These are phyloP conservation scores for Pocillopora meandrina DNA, from an alignment of 92 coral and sea anemone species.

Conservation along the genomic window DNA sequence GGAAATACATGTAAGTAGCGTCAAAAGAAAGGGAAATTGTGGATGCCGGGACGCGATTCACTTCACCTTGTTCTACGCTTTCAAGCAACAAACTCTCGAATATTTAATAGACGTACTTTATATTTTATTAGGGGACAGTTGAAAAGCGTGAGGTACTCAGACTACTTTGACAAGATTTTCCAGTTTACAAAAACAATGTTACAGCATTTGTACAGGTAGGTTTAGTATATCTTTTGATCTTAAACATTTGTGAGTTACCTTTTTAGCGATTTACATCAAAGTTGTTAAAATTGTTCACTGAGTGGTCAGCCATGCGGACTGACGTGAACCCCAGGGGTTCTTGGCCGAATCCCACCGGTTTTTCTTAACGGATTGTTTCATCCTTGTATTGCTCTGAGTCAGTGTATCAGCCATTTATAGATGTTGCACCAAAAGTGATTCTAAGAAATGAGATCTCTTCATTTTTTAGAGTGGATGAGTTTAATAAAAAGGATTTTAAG, in stretches of 20 bases:
- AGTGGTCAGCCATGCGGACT: too few relatives aligned
- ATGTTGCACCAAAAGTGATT: too few relatives aligned
- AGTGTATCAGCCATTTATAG: not conserved
- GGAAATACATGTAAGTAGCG: not conserved
- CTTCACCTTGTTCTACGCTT: too few relatives aligned
- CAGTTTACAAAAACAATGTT: slow-evolving; percentile 88
- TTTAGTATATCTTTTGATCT: not conserved
- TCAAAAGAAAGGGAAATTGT: too few relatives aligned
- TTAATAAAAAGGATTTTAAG: slow-evolving; percentile 75
- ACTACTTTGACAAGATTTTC: slow-evolving; percentile 83
- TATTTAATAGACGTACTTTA: too few relatives aligned
- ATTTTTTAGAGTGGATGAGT: slow-evolving; percentile 65
- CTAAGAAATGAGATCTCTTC: too few relatives aligned
- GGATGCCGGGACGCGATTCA: too few relatives aligned
- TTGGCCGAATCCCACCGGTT: too few relatives aligned
- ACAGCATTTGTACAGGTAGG: slow-evolving; percentile 78
- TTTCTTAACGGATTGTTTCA: too few relatives aligned
- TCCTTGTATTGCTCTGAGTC: too few relatives aligned
- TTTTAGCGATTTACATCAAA: not conserved
- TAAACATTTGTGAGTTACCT: not conserved
- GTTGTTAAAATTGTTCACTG: not conserved
- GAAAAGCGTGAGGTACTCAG: slow-evolving; percentile 80
- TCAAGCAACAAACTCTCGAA: not conserved
- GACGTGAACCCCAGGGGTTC: too few relatives aligned
- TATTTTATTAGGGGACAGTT: slow-evolving; percentile 76